Percentiles rank a stretch among this genome's conserved stretches.
phyloP scores from a whole-genome alignment of 2,797 vertebrate genomes.

The Gymnoscopelus braueri region DNA sequence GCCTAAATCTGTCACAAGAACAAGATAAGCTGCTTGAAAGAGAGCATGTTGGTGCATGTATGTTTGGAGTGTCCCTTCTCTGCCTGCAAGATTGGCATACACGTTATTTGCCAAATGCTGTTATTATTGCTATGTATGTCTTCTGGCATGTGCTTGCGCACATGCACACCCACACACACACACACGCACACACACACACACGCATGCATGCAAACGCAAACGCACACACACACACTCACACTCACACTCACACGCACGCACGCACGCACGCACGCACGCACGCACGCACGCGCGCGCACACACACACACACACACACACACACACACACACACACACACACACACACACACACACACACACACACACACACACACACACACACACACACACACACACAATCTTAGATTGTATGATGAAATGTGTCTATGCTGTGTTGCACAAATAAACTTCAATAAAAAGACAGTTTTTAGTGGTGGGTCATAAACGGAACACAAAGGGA shows the following conservation, averaged over 20 bases:
- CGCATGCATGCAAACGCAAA: neutral
- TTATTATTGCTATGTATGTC: neutral
- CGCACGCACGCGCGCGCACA: neutral
- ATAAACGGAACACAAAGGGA: slow-evolving; percentile 48
- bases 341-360: too few species aligned
- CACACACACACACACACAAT: neutral
- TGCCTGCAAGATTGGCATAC: slow-evolving; percentile 22
- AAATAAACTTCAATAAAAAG: slow-evolving; percentile 25
- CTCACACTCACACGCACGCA: neutral
- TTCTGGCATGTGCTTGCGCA: neutral
- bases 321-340: neutral
- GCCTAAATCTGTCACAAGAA: slow-evolving; percentile 71
- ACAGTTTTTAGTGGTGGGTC: slow-evolving; percentile 32
- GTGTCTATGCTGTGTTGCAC: slow-evolving; percentile 3
- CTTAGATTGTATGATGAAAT: neutral
- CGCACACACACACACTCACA: neutral
- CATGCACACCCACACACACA: neutral
- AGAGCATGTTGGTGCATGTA: slow-evolving; percentile 32
- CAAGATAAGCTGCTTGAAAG: slow-evolving; percentile 65
- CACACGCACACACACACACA: neutral
- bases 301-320: neutral
- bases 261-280: neutral
- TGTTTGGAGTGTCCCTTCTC: slow-evolving; percentile 35
- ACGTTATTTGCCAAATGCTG: slow-evolving; percentile 6
- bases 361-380: neutral